Evolutionary conservation across 2,888 invertebrate genomes (phyloP), one percentile per base, ranked within the genome.

Genomic region (Hesperia comma): DNA sequence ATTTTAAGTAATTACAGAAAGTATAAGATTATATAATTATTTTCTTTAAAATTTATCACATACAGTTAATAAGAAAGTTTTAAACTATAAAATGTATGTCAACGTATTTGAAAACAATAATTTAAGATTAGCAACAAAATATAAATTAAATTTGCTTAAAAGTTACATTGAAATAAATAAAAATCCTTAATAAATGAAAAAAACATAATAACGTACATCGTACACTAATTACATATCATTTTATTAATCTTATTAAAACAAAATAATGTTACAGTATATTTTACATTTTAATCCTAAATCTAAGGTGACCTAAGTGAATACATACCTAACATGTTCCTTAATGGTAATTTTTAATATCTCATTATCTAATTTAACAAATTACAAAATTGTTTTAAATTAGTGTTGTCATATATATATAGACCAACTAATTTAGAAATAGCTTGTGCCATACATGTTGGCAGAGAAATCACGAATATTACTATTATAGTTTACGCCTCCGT

Each of bases 381-480:
- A 12, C 37, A 3, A 37, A 37, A 37, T 37, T 37, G 8, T 37
- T 37, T 37, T 37, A 21, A 12, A 54, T 54, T 37, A 37, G 15
- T 2, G 6, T 12, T 15, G 2, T 61, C 26, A 51, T 51, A 26
- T 17, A 37, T 33, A 37, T 12, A 37, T 37, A 12, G 37, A 10
- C 7, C 1, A 10, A 26, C 33, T 54, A 71, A 56, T 54, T 10
- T 73, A 69, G 57, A 72, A 71, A 69, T 72, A 74, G 60, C 68
- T 73, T 19, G 72, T 67, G 68, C 77, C 71, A 55, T 72, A 74
- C 15, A 40, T 68, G 64, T 58, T 72, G 14, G 61, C 63, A 10
- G 75, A 71, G 77, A 76, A 78, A 63, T 69, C 64, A 19, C 69
- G 62, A 21, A 68, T 2, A 41, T 57, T 51, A 17, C 57, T 41